phyloP scores from a whole-genome alignment of 2,888 invertebrate species.

The Chymomyza fuscimana region DNA sequence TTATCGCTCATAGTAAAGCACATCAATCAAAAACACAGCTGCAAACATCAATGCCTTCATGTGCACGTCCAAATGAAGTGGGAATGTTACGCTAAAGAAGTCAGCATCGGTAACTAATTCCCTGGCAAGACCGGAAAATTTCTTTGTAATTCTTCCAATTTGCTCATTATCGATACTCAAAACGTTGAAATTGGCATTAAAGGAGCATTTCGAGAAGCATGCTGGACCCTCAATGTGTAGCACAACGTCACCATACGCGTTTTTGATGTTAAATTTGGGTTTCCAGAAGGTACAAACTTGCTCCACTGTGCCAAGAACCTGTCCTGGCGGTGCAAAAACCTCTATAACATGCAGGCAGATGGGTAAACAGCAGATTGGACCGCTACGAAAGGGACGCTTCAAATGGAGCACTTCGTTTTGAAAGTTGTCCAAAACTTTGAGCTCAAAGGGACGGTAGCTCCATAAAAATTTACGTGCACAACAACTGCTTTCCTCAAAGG shows the following conservation, averaged over 20 bases:
- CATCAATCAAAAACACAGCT: slow-evolving; percentile 85
- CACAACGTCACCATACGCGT: slow-evolving; percentile 86
- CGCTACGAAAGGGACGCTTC: slow-evolving; percentile 88
- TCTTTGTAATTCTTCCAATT: slow-evolving; percentile 91
- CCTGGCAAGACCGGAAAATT: slow-evolving; percentile 89
- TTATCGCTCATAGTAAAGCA: slow-evolving; percentile 44
- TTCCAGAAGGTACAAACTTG: slow-evolving; percentile 86
- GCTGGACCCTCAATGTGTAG: slow-evolving; percentile 88
- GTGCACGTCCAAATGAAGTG: slow-evolving; percentile 90
- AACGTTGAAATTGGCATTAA: slow-evolving; percentile 90
- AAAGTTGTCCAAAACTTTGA: slow-evolving; percentile 89
- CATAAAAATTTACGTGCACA: slow-evolving; percentile 90
- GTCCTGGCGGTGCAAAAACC: slow-evolving; percentile 86
- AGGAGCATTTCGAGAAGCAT: slow-evolving; percentile 87
- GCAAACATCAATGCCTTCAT: slow-evolving; percentile 88
- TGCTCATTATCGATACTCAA: slow-evolving; percentile 86
- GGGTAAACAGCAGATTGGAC: slow-evolving; percentile 87
- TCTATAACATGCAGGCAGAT: slow-evolving; percentile 89
- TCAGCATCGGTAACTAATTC: slow-evolving; percentile 91
- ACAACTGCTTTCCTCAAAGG: slow-evolving; percentile 89
- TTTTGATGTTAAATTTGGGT: slow-evolving; percentile 86
- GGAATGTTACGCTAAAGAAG: slow-evolving; percentile 91
- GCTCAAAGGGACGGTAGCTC: slow-evolving; percentile 88
- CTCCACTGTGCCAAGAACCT: slow-evolving; percentile 84
- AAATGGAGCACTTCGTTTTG: slow-evolving; percentile 91